Conservation (phyloP, 30 jellyfish, hydroid and myxozoan species). For the Phacellophora camtschatica region DNA sequence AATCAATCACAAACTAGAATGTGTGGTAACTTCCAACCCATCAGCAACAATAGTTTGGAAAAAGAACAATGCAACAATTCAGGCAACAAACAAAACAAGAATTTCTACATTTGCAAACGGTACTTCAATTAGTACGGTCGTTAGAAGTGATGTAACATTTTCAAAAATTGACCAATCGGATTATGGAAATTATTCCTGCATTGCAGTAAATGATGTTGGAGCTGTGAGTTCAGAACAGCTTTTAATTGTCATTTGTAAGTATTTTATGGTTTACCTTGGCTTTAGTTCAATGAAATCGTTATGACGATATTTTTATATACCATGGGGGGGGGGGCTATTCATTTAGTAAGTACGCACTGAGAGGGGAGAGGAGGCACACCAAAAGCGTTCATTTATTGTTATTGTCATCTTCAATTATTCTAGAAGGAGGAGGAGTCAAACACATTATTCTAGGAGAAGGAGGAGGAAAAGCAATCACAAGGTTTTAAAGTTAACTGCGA, state of each 20-base stretch:
- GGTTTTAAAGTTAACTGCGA: no score
- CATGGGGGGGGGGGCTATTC: no score
- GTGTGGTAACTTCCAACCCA: slow-evolving; percentile 37
- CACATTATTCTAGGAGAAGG: background rate
- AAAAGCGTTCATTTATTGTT: no score
- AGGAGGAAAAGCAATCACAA: no score
- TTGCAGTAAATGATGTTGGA: slow-evolving; percentile 45
- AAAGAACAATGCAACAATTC: slow-evolving; percentile 12
- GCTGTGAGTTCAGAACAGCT: slow-evolving; percentile 11
- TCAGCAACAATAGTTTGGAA: slow-evolving; percentile 24
- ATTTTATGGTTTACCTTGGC: background rate
- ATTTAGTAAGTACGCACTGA: no score
- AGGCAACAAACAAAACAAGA: background rate
- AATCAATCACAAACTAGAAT: background rate
- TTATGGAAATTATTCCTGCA: slow-evolving; percentile 55
- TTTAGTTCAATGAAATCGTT: background rate
- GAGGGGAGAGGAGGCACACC: no score
- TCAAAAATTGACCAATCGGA: background rate
- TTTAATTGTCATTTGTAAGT: slow-evolving; percentile 53
- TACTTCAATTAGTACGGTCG: background rate
- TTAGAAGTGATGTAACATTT: slow-evolving; percentile 7
- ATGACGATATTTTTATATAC: no score
- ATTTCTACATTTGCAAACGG: background rate
- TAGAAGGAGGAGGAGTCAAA: no score
- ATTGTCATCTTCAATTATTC: no score